Percentiles rank a stretch among this genome's conserved stretches.
These are phyloP conservation scores for Phthorimaea operculella DNA, from an alignment of 1,140 invertebrate genomes.

Conservation along the genomic window DNA sequence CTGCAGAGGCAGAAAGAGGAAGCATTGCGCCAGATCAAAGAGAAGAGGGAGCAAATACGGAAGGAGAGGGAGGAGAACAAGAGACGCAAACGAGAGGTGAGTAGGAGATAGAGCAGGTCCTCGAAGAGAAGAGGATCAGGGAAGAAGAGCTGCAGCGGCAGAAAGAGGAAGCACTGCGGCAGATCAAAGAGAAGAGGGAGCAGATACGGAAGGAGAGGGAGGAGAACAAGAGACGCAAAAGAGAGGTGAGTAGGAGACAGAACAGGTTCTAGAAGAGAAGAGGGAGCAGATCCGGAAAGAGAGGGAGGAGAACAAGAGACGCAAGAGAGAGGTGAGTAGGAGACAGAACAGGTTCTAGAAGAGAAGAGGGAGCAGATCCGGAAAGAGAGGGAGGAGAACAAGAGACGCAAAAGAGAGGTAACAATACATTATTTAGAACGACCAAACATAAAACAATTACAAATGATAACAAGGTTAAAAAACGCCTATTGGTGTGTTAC, in stretches of 20 bases:
- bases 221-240: constrained; percentile 33
- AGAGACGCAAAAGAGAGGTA: constrained; percentile 28
- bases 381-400: constrained; percentile 27
- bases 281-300: constrained; percentile 43
- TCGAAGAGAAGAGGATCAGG: constrained; percentile 45
- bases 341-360: constrained; percentile 50
- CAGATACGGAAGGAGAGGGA: constrained; percentile 29
- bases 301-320: too few species aligned
- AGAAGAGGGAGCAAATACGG: constrained; percentile 27
- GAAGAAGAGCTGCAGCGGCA: constrained; percentile 40
- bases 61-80: too few species aligned
- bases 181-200: neutral
- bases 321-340: constrained; percentile 48
- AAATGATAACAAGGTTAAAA: too few species aligned
- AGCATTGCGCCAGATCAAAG: constrained; percentile 10
- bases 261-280: constrained; percentile 32
- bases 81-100: constrained; percentile 45
- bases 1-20: constrained; percentile 39
- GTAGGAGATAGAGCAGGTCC: constrained; percentile 49
- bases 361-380: constrained; percentile 27
- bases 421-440: too few species aligned
- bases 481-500: too few species aligned
- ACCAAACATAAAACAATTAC: too few species aligned
- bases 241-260: constrained; percentile 29
- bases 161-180: constrained; percentile 25